Base-by-base conservation (phyloP, 2,888 invertebrate species). In the Cheilosia grossa region DNA sequence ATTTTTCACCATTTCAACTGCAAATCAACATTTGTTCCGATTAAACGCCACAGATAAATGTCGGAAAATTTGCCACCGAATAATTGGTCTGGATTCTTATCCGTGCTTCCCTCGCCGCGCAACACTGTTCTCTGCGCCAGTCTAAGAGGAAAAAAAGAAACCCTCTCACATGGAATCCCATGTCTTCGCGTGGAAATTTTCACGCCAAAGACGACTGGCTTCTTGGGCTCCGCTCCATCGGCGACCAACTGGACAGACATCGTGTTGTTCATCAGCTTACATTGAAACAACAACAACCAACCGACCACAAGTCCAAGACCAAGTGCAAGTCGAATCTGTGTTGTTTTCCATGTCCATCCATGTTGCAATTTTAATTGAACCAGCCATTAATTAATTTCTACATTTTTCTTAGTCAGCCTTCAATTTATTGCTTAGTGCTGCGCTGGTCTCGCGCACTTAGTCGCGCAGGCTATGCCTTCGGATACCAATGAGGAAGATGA, bases 361-460 rank as follows among this genome's bases (percentile, higher is more conserved):
- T 91, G 91, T 90, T 90, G 90, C 90, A 90, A 91, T 91, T 90
- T 91, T 91, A 91, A 91, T 91, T 91, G 91, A 91, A 91, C 89
- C 88, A 90, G 90, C 89, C 90, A 91, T 91, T 91, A 91, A 91
- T 91, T 91, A 91, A 90, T 91, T 90, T 89, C 88, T 89, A 90
- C 88, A 90, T 86, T 82, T 82, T 73, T 82, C 79, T 78, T 61
- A 82, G 82, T 82, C 82, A 79, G 78, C 67, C 82, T 79, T 73
- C 79, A 79, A 82, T 82, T 82, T 82, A 82, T 82, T 78, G 75
- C 75, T 24, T 54, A 27, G 75, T 75, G 67, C 53, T 75, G 67
- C 53, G 67, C 59, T 24, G 59, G 19, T 64, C 30, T 30, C 30
- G 30, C 44, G 80, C 21, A 47, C 70, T 69, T 78, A 17, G 53